These are phyloP conservation scores for Heliconius eleuchia DNA, from an alignment of 1,140 invertebrate species.

Conservation along the genomic window DNA sequence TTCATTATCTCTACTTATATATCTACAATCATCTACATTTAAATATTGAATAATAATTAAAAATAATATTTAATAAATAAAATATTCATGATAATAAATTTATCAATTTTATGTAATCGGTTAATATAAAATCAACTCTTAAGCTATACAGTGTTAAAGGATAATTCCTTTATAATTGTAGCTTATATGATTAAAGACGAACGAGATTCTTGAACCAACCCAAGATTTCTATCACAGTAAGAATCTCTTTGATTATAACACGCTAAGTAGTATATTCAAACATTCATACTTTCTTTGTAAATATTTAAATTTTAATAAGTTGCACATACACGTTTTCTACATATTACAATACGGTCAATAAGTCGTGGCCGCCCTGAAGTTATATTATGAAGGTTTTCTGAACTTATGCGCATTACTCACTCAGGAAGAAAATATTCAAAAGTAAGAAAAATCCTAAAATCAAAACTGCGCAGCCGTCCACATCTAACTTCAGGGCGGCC, in stretches of 20 bases:
- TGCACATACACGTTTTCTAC: constrained; percentile 28
- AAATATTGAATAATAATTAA: not conserved
- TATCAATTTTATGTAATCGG: not conserved
- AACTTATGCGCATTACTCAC: too few species aligned
- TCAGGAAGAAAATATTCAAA: too few species aligned
- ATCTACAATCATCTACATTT: not conserved
- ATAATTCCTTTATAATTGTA: constrained; percentile 8
- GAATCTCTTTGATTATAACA: constrained; percentile 30
- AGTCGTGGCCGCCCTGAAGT: too few species aligned
- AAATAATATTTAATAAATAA: not conserved
- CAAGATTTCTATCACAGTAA: constrained; percentile 41
- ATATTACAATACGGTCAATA: not conserved
- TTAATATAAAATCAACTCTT: not conserved
- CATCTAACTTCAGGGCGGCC: too few species aligned
- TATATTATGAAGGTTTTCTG: too few species aligned
- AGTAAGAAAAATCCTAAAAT: too few species aligned
- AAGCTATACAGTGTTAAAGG: not conserved
- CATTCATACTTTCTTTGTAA: constrained; percentile 32
- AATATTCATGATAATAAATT: not conserved
- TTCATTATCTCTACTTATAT: not conserved
- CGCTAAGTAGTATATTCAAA: constrained; percentile 28
- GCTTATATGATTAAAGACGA: constrained; percentile 5
- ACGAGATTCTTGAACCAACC: constrained; percentile 22
- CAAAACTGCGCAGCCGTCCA: too few species aligned
- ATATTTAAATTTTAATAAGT: constrained; percentile 34